These are phyloP conservation scores for Podiceps cristatus DNA, from an alignment of 2,113 vertebrate species.

Conservation along the genomic window DNA sequence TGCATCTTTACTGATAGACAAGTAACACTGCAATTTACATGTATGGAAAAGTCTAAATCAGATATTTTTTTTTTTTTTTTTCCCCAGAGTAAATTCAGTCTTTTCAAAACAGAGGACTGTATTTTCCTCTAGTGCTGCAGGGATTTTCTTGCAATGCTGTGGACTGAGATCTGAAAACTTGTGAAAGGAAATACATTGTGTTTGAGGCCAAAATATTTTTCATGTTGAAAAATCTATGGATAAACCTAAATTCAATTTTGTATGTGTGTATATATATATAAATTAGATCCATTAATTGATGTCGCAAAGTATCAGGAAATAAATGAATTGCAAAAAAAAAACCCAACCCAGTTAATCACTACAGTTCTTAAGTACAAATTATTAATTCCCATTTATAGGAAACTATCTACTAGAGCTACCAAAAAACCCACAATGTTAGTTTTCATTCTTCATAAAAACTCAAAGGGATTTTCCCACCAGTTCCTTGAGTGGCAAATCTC, in stretches of 20 bases:
- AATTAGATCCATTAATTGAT: neutral
- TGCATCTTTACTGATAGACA: neutral
- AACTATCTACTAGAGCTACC: neutral
- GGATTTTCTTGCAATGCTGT: neutral
- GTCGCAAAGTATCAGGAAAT: neutral
- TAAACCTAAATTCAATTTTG: neutral
- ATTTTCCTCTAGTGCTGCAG: neutral
- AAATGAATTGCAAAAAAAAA: neutral
- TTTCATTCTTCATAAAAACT: neutral
- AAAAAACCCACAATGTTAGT: neutral
- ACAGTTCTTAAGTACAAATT: neutral
- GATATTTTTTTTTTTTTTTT: neutral
- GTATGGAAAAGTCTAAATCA: neutral
- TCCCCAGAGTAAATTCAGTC: neutral
- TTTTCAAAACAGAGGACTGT: neutral
- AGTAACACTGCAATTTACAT: neutral
- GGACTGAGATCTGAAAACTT: neutral
- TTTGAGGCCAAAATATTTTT: neutral
- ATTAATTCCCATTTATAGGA: neutral
- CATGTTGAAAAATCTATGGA: neutral
- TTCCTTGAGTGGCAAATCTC: neutral
- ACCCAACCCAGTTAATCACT: neutral
- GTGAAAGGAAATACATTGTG: neutral
- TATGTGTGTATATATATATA: accelerated
- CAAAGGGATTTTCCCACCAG: neutral